Evolutionary conservation across 2,113 vertebrate genomes (phyloP), one percentile per base, ranked within the genome.

Genomic region (Synodontis membranacea): DNA sequence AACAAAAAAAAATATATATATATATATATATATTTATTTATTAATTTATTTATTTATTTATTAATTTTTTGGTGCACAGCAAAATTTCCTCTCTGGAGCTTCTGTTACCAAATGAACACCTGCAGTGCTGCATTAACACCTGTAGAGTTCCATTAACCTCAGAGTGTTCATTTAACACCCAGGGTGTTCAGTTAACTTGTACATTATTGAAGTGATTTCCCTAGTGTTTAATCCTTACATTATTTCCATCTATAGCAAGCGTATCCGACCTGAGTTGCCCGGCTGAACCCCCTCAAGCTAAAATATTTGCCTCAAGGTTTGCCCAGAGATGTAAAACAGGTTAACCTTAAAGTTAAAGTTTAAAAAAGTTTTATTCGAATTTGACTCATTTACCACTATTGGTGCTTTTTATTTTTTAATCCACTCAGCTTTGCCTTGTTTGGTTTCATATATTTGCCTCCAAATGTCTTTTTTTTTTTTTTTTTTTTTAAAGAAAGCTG

Each of bases 51-150:
- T n/a, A n/a, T n/a, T n/a, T n/a, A n/a, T n/a, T n/a, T n/a, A n/a
- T n/a, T n/a, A n/a, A n/a, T n/a, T n/a, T n/a, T n/a, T n/a, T n/a
- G n/a, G n/a, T n/a, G 6, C 42, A 44, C 42, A 44, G 42, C 42
- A 44, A 44, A 44, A 44, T 44, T 6, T 44, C 42, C 42, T 4
- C 42, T 44, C 3, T 44, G 42, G 42, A 44, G 42, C 19, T 1
- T 78, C 15, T 9, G 28, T 46, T 15, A 50, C 12, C 6, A 3
- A 78, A 34, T 31, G 28, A 9, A 34, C 46, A 52, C 46, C 48
- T 78, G 48, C 37, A 72, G 70, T 72, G 70, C 70, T 44, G 39
- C 70, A 72, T 72, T 44, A 74, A 74, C 23, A 74, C 75, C 75
- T 78, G 75, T 52, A 78, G 28, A 50, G 44, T 48, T 46, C 8